Conservation (phyloP, 1,140 invertebrate genomes). For the Diplogasteroides magnus region DNA sequence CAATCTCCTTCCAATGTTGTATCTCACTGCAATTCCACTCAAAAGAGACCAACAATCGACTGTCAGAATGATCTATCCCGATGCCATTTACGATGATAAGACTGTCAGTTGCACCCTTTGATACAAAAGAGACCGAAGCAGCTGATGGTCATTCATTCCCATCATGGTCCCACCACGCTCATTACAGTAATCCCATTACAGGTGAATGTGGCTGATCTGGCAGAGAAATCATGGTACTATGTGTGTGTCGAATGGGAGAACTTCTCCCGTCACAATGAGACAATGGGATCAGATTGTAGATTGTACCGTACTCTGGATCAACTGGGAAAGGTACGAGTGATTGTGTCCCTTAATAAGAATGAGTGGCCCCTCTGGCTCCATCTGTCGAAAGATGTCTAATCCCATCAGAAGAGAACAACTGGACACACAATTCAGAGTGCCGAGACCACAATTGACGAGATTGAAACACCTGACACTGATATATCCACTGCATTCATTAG, state of each 20-base stretch:
- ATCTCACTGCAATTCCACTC: slow-evolving; percentile 21
- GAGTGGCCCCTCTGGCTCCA: too few relatives aligned
- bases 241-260: slow-evolving; percentile 30
- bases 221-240: slow-evolving; percentile 24
- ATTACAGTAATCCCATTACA: background rate
- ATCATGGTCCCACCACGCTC: too few relatives aligned
- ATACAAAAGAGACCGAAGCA: background rate
- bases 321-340: slow-evolving; percentile 16
- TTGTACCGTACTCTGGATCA: slow-evolving; percentile 21
- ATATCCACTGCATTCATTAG: slow-evolving; percentile 6
- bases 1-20: slow-evolving; percentile 19
- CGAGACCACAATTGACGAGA: background rate
- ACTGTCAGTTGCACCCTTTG: background rate
- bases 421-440: too few relatives aligned
- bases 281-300: slow-evolving; percentile 23
- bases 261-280: slow-evolving; percentile 25
- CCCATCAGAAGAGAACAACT: too few relatives aligned
- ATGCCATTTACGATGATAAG: slow-evolving; percentile 23
- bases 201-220: slow-evolving; percentile 10
- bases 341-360: too few relatives aligned
- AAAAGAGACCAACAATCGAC: slow-evolving; percentile 10
- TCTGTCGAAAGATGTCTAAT: too few relatives aligned
- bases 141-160: too few relatives aligned
- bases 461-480: slow-evolving; percentile 7
- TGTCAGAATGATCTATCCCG: slow-evolving; percentile 19